Percentiles rank a stretch among this genome's conserved stretches.
These are phyloP conservation scores for Cerastis leucographa DNA, from an alignment of 2,888 invertebrate species.

Conservation along the genomic window DNA sequence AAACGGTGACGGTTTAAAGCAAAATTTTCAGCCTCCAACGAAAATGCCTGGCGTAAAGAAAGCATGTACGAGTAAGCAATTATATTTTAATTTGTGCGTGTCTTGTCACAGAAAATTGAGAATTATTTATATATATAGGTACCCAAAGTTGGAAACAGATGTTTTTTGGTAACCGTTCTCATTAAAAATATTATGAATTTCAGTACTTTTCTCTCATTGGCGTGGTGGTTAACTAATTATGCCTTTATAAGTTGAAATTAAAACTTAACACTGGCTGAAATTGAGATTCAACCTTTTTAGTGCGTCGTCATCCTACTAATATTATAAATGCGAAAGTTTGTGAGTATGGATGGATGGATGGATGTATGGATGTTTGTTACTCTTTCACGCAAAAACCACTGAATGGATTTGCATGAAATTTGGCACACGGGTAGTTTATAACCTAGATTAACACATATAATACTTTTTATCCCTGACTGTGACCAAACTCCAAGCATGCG, in stretches of 20 bases:
- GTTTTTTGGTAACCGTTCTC: slow-evolving; percentile 33
- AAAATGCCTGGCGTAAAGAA: slow-evolving; percentile 34
- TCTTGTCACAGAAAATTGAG: slow-evolving; percentile 48
- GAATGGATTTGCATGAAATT: too few species aligned
- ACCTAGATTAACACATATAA: too few species aligned
- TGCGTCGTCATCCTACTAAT: not conserved
- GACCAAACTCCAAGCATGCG: too few species aligned
- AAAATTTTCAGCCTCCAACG: slow-evolving; percentile 19
- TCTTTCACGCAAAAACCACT: too few species aligned
- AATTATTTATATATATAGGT: slow-evolving; percentile 49
- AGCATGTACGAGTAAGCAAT: slow-evolving; percentile 54
- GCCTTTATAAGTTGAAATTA: not conserved
- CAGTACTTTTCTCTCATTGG: slow-evolving; percentile 19
- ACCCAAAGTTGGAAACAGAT: slow-evolving; percentile 23
- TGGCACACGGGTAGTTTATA: too few species aligned
- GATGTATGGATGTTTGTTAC: too few species aligned
- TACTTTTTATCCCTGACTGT: too few species aligned
- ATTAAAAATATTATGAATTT: slow-evolving; percentile 40
- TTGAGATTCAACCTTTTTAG: not conserved
- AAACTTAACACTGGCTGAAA: not conserved
- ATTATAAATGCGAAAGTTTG: too few species aligned
- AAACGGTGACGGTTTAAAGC: slow-evolving; percentile 20
- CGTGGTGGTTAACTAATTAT: slow-evolving; percentile 6
- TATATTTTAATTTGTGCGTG: slow-evolving; percentile 60
- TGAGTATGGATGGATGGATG: too few species aligned